Base-by-base conservation (phyloP, 1,140 invertebrate genomes). In the Dendrolimus punctatus region DNA sequence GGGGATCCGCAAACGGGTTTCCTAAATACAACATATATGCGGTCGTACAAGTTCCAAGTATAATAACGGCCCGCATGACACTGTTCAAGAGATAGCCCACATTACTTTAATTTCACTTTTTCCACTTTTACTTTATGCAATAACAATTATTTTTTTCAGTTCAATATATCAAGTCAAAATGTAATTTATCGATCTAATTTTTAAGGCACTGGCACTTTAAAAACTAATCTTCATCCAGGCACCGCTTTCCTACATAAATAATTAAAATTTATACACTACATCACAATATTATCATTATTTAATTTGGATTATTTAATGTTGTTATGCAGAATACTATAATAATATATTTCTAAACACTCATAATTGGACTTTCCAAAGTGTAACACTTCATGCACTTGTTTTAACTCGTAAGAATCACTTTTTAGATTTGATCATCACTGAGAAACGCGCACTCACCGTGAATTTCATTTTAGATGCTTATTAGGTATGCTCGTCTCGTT, bases 101-200 rank as follows among this genome's bases (percentile, higher is more conserved):
- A 71, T 77, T 73, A 78, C 73, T 75, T 78, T 73, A 73, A 77
- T 84, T 82, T 82, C 80, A 77, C 79, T 82, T 82, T 79, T 80
- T 68, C 71, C 62, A 68, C 79, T 83, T 80, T 83, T 80, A 82
- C 82, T 80, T 79, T 60, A 55, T 57, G 58, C 56, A 57, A 61
- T 63, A 60, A 71, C 51, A 53, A 58, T 52, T 58, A 46, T 56
- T 52, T 46, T 23, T 62, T 42, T 44, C 41, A 42, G 37, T 50
- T 23, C 10, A 46, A 50, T 46, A 46, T 46, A 50, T 36, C n/a
- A 40, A 39, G 43, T 44, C 41, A 42, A 42, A 2, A 42, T 4
- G 23, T 23, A 23, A 23, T 2, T 23, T 23, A 23, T 23, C 23
- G 23, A 23, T 23, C 23, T 23, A 23, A 23, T 23, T 23, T 23